Conservation (phyloP, 1,140 invertebrate species). For the Zaprionus inermis region DNA sequence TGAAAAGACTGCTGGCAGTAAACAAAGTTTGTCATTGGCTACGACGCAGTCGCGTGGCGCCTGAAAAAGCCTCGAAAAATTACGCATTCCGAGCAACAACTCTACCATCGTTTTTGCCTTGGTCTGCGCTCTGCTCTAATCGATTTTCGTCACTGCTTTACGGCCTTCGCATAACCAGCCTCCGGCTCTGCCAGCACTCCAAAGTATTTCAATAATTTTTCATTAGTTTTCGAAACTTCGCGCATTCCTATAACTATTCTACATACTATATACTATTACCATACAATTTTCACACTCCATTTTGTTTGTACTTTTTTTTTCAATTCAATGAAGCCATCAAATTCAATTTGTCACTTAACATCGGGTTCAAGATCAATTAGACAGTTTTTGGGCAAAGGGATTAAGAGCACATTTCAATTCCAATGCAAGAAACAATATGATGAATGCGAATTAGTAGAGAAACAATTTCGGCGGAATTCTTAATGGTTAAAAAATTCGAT, state of each 20-base stretch:
- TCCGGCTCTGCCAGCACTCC: neutral
- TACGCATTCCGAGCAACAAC: conserved; percentile 2
- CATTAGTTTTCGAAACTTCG: neutral
- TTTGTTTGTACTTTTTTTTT: too few relatives aligned
- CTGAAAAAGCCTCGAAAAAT: conserved; percentile 24
- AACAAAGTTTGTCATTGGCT: conserved; percentile 57
- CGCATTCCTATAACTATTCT: neutral
- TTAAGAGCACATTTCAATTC: conserved; percentile 15
- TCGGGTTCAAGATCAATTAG: conserved; percentile 70
- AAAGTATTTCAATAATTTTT: conserved; percentile 14
- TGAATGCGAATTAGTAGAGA: conserved; percentile 7
- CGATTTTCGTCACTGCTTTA: conserved; percentile 60
- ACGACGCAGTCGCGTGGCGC: conserved; percentile 17
- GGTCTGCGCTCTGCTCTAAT: conserved; percentile 60
- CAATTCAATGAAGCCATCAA: conserved; percentile 67
- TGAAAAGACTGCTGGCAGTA: conserved; percentile 36
- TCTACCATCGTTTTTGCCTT: conserved; percentile 38
- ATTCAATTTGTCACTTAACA: conserved; percentile 75
- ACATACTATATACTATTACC: too few relatives aligned
- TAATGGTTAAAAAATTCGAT: neutral
- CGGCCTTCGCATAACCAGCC: conserved; percentile 41
- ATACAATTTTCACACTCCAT: neutral
- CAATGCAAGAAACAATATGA: neutral
- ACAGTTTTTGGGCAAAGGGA: conserved; percentile 32
- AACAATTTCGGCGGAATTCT: neutral